Evolutionary conservation across 2,888 invertebrate species (phyloP), one percentile per base, ranked within the genome.

Genomic region (Xestia rhomboidea): DNA sequence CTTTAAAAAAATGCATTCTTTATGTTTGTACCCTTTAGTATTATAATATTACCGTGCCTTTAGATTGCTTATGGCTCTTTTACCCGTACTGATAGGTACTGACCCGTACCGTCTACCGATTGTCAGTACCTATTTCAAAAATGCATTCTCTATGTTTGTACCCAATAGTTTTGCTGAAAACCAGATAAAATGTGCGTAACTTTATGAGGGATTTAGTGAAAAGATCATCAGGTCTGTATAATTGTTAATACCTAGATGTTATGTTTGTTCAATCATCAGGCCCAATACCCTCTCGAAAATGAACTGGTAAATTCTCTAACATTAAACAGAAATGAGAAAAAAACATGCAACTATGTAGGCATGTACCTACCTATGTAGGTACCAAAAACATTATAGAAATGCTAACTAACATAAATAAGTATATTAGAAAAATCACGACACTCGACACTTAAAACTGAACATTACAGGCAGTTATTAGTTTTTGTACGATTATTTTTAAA

Each of bases 401-500:
- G 57, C 57, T 41, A 34, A 0, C 5, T 27, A 27, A 57, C 27
- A 27, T 57, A 51, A 2, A 2, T 21, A 51, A 10, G 11, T 54
- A 21, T 41, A 64, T 10, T 41, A n/a, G 15, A 72, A 44, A 57
- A 49, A 46, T 71, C 69, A 82, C 67, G 49, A 73, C 30, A 67
- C 76, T 34, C 21, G 51, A 46, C 68, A 62, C 38, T 6, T 60
- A 34, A 34, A 34, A 34, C 34, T 34, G 34, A 63, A 62, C 27
- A 34, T 34, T 69, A 66, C 10, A 71, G 21, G 46, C 60, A 83
- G 60, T 60, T 62, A 64, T 75, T 57, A 60, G 24, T 79, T 72
- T 78, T 68, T 79, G 10, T 66, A 78, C n/a, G n/a, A 44, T 75
- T 46, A 34, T 66, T 49, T 69, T 57, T 67, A 63, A 73, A 75